Conservation (phyloP, 1,140 invertebrate genomes). For the Zaprionus lachaisei region DNA sequence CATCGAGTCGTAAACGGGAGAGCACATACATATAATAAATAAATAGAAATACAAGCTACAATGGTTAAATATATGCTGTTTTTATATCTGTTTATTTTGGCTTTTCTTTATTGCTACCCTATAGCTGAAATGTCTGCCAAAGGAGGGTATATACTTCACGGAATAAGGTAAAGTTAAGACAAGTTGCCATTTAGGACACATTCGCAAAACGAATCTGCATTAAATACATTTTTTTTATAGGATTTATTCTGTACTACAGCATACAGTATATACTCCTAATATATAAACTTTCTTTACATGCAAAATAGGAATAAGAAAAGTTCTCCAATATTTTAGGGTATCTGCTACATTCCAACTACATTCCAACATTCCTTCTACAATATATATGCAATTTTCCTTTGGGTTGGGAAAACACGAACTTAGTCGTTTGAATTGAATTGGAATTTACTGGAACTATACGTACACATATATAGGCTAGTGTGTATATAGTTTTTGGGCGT, state of each 20-base stretch:
- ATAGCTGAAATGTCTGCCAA: not conserved
- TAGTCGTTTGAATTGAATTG: constrained; percentile 67
- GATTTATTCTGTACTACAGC: not conserved
- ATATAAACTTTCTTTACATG: too few species aligned
- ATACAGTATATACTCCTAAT: too few species aligned
- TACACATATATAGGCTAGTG: constrained; percentile 34
- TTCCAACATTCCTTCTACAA: too few species aligned
- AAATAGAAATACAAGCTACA: constrained; percentile 28
- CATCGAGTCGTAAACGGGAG: not conserved
- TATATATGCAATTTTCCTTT: constrained; percentile 13
- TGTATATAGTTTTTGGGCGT: constrained; percentile 60
- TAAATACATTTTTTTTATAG: not conserved
- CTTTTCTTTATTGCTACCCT: constrained; percentile 11
- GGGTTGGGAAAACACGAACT: constrained; percentile 76
- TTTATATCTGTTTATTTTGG: constrained; percentile 18
- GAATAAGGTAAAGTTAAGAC: not conserved
- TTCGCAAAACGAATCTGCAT: too few species aligned
- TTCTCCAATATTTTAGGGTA: not conserved
- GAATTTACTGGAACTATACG: constrained; percentile 67
- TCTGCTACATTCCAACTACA: not conserved
- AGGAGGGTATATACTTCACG: not conserved
- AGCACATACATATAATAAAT: constrained; percentile 22
- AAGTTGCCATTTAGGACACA: too few species aligned
- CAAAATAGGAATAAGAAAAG: too few species aligned
- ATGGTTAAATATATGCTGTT: constrained; percentile 21